Evolutionary conservation across 2,888 invertebrate genomes (phyloP), one percentile per base, ranked within the genome.

Genomic region (Napeogenes sylphis): DNA sequence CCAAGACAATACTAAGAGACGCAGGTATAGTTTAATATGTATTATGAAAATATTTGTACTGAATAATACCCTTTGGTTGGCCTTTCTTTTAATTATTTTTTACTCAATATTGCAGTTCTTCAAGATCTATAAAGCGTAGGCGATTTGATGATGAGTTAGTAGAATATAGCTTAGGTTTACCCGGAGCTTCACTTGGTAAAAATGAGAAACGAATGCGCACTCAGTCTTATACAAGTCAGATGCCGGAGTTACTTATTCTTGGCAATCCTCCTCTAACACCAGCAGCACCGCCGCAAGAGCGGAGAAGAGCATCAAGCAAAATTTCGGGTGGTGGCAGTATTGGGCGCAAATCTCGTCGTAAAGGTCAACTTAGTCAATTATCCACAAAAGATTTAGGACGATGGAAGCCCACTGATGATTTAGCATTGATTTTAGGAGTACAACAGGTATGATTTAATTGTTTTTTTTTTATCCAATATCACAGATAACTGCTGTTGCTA

Each of bases 321-420:
- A 75, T 91, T 10, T 78, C 90, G 0, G 76, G 78, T 56, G 81
- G 83, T 5, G 81, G 87, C 1, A 85, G 84, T 59, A 71, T 83
- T 10, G 85, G 85, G 4, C 88, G 91, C 55, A 91, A 91, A 67
- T 86, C 88, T 55, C 92, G 92, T 59, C 93, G 93, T 68, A 93
- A 93, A 70, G 92, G 93, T 56, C 94, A 94, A 68, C 89, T 93
- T 8, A 94, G 93, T 78, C 93, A 94, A 59, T 84, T 95, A 70
- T 93, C 95, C 4, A 94, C 95, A 2, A 95, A 96, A 87, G 96
- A 96, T 85, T 90, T 97, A 55, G 98, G 98, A 0, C 92, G 98
- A 61, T 99, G 99, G 99, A 98, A 99, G 80, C 98, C 99, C 2
- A 95, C 96, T 32, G 99, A 99, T 91, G 99, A 99, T 90, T 90